Base-by-base conservation (phyloP, 1,140 invertebrate genomes). In the Wasmannia auropunctata region DNA sequence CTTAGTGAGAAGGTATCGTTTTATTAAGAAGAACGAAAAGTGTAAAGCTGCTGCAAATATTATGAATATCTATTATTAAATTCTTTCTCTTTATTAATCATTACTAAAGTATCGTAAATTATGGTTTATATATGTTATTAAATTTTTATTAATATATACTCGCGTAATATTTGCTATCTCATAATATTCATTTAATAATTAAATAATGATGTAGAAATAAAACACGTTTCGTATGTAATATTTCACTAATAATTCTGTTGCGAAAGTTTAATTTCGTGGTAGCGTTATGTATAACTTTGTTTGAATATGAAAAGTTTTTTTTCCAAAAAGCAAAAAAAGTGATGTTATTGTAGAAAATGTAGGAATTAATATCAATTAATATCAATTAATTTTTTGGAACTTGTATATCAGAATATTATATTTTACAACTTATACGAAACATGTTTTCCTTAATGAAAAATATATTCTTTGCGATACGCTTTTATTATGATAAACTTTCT, bases 401-500 rank as follows among this genome's bases (percentile, higher is more conserved):
- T 10, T 51, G 7, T 10, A 25, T n/a, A 31, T 56, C n/a, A 19
- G 2, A 22, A 22, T 34, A 43, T 56, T 19, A 76, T 3, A 25
- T 76, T 31, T 28, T 28, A n/a, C 10, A 25, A 34, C 31, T 14
- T 34, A 10, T 14, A 34, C 11, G 34, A 16, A 54, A 37, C 34
- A 49, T 79, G 67, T 65, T 65, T 49, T 34, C 65, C 14, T 31
- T 49, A 25, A 70, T 79, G 34, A 46, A 49, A n/a, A n/a, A n/a
- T n/a, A n/a, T n/a, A 51, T 19, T 8, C n/a, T n/a, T n/a, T 6
- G 79, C 3, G 22, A 31, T 11, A 22, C 25, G 37, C 22, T 60
- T 54, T 6, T n/a, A 72, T 25, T 31, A 51, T 28, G 63, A 69
- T 43, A 74, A 83, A 60, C 25, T 58, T 72, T 34, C 79, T 83